phyloP scores from a whole-genome alignment of 53 echinoderm and acorn worm species.

The Paracentrotus lividus region DNA sequence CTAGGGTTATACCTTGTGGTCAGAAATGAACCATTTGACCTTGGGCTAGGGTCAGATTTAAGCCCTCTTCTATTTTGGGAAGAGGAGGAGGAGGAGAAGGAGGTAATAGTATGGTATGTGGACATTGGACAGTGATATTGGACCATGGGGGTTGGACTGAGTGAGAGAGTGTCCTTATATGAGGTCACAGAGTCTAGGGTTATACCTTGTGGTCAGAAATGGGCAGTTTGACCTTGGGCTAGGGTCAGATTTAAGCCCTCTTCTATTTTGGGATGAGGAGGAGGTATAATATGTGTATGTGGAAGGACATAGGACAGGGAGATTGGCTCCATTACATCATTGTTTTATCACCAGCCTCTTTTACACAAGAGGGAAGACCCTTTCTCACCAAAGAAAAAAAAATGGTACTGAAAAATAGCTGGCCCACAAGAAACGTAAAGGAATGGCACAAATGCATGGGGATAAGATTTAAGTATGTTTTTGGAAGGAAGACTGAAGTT shows the following conservation, averaged over 20 bases:
- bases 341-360: too few relatives aligned
- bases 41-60: constrained; percentile 43
- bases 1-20: neutral
- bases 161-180: constrained; percentile 27
- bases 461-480: too few relatives aligned
- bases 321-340: neutral
- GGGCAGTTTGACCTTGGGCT: constrained; percentile 27
- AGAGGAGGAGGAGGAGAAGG: too few relatives aligned
- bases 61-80: constrained; percentile 22
- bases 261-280: constrained; percentile 18
- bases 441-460: too few relatives aligned
- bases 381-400: too few relatives aligned
- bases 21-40: constrained; percentile 13
- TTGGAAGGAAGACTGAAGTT: too few relatives aligned
- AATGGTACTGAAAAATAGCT: too few relatives aligned
- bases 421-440: too few relatives aligned
- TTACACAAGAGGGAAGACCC: too few relatives aligned
- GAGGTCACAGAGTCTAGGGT: constrained; percentile 24
- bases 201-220: neutral
- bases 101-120: neutral
- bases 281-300: neutral
- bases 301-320: neutral
- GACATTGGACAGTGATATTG: too few relatives aligned
- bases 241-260: constrained; percentile 29
- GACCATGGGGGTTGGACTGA: neutral